Base-by-base conservation (phyloP, 2,113 vertebrate genomes). In the Galbula dea region DNA sequence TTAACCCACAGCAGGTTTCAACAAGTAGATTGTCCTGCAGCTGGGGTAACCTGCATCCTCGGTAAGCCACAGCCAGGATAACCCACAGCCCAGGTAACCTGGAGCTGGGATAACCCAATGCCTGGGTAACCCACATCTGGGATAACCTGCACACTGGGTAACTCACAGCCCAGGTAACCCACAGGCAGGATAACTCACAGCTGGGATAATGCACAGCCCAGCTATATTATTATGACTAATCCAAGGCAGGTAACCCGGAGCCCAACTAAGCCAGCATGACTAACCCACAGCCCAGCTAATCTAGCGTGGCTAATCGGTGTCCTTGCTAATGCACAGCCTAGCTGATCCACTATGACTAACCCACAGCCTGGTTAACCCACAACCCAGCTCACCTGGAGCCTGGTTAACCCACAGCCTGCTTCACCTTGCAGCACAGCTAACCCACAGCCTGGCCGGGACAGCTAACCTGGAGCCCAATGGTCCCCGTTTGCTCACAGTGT, bases 291-390 rank as follows among this genome's bases (percentile, higher is more conserved):
- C 37, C 32, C 29, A 20, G 46, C 2, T 74, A 45, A 49, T 15
- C 61, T 41, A 24, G 48, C 18, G 5, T 57, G 8, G 19, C 41
- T 57, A 23, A 49, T 29, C 41, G 18, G 39, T 27, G 81, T 21
- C 19, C 34, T 32, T 18, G 18, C 37, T 76, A 49, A 58, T 16
- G 27, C 3, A 1, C 46, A 55, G 9, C 29, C 37, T 1, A 0
- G 45, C 5, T 67, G 41, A 39, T 11, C 41, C 29, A 19, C 29
- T 6, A 3, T 11, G 16, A 20, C 21, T 41, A 48, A 65, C 22
- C 29, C 14, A 8, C 57, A 34, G 20, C 32, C n/a, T 13, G 19
- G 57, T 34, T 58, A 21, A 34, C 58, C 59, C 36, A 21, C 59
- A 39, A 16, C 17, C 61, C 26, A 19, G 59, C 27, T 59, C 9